Evolutionary conservation across 1,140 invertebrate species (phyloP), one percentile per base, ranked within the genome.

Genomic region (Papilio xuthus): DNA sequence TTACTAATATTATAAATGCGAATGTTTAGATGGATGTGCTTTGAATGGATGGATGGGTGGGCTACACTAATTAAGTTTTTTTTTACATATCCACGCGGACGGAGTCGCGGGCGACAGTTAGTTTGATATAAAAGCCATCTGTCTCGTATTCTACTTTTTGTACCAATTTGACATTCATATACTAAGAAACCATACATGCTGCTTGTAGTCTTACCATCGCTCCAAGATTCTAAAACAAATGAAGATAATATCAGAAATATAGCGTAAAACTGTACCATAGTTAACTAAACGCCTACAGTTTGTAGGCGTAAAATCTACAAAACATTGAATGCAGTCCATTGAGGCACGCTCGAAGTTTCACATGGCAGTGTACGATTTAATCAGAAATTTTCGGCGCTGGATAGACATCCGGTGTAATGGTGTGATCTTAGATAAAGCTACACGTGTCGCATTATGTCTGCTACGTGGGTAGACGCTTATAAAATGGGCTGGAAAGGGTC

Each of bases 301-400:
- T 20, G 69, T 67, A 67, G 60, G 60, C 60, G 60, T 67, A 67
- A 67, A 67, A 67, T 32, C 26, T 67, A 73, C 3, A n/a, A 23
- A 50, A 9, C 37, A 28, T 26, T 69, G 28, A 37, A 26, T 15
- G 37, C 53, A 80, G 37, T 75, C 69, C 50, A 79, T 50, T 76
- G 13, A 67, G 41, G 81, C 81, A 82, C 85, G 86, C 84, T 84
- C 84, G 82, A 81, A 81, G 77, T 78, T 80, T 80, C 82, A 85
- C 84, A 83, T 80, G 84, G 86, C 75, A 82, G 78, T 79, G 78
- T 79, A 83, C 75, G 88, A 89, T 88, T 73, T 82, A 84, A 90
- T 90, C 88, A 85, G 78, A 81, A 84, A 87, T 83, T 85, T 87
- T 86, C 85, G 89, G 87, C 88, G 86, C 87, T 88, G 87, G 84